Base-by-base conservation (phyloP, 1,140 invertebrate genomes). In the Antheraea pernyi region DNA sequence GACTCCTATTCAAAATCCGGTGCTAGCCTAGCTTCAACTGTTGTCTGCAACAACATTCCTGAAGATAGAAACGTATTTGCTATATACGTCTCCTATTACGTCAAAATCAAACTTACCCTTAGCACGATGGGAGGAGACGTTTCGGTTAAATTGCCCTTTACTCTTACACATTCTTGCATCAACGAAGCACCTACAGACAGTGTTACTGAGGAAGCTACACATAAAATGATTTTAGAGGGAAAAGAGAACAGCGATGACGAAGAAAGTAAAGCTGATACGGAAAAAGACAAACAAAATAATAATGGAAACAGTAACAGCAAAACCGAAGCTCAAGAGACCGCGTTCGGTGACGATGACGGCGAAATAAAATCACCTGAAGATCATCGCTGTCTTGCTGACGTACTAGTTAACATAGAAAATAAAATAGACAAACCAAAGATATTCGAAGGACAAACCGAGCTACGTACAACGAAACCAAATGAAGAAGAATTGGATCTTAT, bases 51-150 rank as follows among this genome's bases (percentile, higher is more conserved):
- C 59, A 94, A 94, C 69, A 86, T 88, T 19, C 88, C 94, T 0
- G 95, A 96, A 67, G 96, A 97, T 67, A 93, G 97, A 65, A 97
- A 97, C 80, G 96, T 97, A 1, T 98, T 97, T 80, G 97, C 97
- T 64, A 98, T 98, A 73, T 97, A 97, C 83, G 97, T 98, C 7
- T 97, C 96, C 0, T 98, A 98, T 83, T 98, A 98, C 77, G 97
- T 97, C 0, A 97, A 98, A 94, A 96, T 97, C 0, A 97, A 97
- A 90, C 88, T 97, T 0, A 89, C 96, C 5, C 93, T 97, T 0
- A 96, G 96, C 58, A 94, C 95, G 3, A 97, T 97, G 93, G 96
- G 96, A 0, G 96, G 96, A 0, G 95, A 96, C 64, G 88, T 98
- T 11, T 95, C 95, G 3, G 88, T 97, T 0, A 97, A 97, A 85